Conservation (phyloP, 2,888 invertebrate species). For the Dicyrtomina minuta region DNA sequence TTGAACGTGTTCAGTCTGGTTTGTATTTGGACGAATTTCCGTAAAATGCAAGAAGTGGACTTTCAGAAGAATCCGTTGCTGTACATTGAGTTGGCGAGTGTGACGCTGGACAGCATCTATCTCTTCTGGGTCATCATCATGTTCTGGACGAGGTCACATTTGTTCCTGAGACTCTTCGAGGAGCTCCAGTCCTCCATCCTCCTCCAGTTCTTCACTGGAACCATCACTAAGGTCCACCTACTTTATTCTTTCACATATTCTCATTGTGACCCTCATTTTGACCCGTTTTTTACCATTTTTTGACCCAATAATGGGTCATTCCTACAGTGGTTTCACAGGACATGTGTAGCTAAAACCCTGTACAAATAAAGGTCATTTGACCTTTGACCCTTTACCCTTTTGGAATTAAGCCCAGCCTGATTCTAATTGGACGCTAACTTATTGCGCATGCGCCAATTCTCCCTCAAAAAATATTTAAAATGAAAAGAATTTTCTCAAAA, state of each 20-base stretch:
- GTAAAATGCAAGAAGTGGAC: slow-evolving; percentile 28
- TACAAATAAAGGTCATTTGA: no score
- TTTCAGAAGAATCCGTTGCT: slow-evolving; percentile 28
- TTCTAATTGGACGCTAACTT: no score
- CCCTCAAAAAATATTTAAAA: no score
- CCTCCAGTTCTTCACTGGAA: slow-evolving; percentile 22
- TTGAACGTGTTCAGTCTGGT: slow-evolving; percentile 11
- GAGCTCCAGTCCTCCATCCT: slow-evolving; percentile 22
- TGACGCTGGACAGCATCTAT: slow-evolving; percentile 22
- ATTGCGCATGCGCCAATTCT: no score
- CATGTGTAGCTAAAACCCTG: no score
- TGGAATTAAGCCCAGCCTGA: no score
- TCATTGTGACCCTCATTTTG: no score
- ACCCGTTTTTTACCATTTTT: no score
- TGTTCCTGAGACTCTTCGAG: slow-evolving; percentile 18
- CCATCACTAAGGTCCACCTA: not conserved
- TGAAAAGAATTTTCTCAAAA: no score
- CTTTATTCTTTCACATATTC: not conserved
- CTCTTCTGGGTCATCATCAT: slow-evolving; percentile 25
- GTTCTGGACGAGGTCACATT: slow-evolving; percentile 22
- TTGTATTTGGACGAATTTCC: slow-evolving; percentile 25
- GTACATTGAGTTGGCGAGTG: slow-evolving; percentile 27
- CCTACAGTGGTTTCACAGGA: no score
- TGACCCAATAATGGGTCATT: no score
- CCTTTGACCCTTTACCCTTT: no score